Evolutionary conservation across 2,888 invertebrate genomes (phyloP).

Genomic region (Dryocosmus kuriphilus): DNA sequence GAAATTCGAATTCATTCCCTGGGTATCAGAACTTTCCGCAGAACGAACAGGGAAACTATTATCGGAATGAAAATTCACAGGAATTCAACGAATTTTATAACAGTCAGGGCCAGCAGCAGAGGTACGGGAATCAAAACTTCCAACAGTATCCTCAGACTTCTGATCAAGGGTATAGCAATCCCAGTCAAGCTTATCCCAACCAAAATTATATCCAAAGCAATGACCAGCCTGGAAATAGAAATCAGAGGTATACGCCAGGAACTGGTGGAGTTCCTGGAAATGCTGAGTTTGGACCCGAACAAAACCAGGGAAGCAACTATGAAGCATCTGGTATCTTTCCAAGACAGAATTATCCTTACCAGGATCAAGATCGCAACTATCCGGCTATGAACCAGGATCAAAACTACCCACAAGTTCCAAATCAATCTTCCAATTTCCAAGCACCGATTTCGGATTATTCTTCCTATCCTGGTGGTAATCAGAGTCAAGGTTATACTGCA

Average conservation of each 20-base stretch:
- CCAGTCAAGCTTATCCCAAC: slow-evolving; percentile 63
- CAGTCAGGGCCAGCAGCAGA: slow-evolving; percentile 66
- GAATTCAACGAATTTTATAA: slow-evolving; percentile 70
- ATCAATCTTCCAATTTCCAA: slow-evolving; percentile 63
- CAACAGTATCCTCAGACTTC: slow-evolving; percentile 67
- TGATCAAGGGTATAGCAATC: slow-evolving; percentile 59
- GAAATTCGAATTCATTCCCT: slow-evolving; percentile 62
- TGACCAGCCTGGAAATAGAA: slow-evolving; percentile 59
- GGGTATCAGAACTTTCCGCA: slow-evolving; percentile 67
- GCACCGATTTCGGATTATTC: slow-evolving; percentile 67
- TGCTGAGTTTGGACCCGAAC: slow-evolving; percentile 67
- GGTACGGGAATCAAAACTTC: slow-evolving; percentile 69
- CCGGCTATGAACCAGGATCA: slow-evolving; percentile 62
- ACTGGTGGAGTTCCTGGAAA: slow-evolving; percentile 31
- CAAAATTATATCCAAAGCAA: slow-evolving; percentile 62
- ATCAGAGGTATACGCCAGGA: slow-evolving; percentile 49
- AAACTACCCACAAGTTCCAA: slow-evolving; percentile 69
- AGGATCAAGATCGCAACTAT: slow-evolving; percentile 65
- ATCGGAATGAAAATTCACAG: slow-evolving; percentile 66
- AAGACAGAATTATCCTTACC: slow-evolving; percentile 69
- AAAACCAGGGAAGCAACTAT: slow-evolving; percentile 65
- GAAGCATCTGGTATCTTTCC: slow-evolving; percentile 69
- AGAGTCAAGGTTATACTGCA: slow-evolving; percentile 65
- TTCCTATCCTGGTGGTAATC: slow-evolving; percentile 64
- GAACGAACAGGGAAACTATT: slow-evolving; percentile 70